Conservation (phyloP, 2,113 vertebrate species). For the Xyrauchen texanus region DNA sequence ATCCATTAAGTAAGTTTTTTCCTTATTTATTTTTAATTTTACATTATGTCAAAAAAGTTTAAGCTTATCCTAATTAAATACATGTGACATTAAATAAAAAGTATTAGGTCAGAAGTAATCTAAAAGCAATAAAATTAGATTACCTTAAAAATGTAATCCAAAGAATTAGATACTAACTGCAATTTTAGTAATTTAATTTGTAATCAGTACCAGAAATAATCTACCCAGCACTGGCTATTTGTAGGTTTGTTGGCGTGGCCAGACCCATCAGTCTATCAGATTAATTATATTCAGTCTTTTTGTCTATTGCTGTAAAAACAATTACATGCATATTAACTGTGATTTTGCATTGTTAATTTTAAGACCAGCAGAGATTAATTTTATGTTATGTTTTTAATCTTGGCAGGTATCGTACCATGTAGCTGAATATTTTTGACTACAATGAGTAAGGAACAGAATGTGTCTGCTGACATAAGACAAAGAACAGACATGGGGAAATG, state of each 20-base stretch:
- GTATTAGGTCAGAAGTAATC: no score
- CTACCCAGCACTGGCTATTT: neutral
- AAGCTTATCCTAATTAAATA: no score
- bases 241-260: neutral
- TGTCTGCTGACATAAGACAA: slow-evolving; percentile 16
- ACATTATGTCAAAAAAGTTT: no score
- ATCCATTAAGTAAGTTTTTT: no score
- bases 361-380: slow-evolving; percentile 24
- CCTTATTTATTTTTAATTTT: no score
- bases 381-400: slow-evolving; percentile 5
- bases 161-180: no score
- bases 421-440: neutral
- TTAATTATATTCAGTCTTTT: neutral
- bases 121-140: no score
- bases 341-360: neutral
- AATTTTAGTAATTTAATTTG: no score
- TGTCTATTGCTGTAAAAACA: slow-evolving; percentile 2
- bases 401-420: neutral
- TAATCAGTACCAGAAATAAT: neutral
- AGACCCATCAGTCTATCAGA: neutral
- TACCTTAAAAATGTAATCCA: no score
- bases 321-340: neutral
- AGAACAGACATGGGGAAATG: neutral
- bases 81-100: no score
- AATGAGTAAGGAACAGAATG: neutral